Percentiles rank a stretch among this genome's conserved stretches.
Evolutionary conservation across 2,797 vertebrate species (phyloP).

Genomic region (Lates japonicus): DNA sequence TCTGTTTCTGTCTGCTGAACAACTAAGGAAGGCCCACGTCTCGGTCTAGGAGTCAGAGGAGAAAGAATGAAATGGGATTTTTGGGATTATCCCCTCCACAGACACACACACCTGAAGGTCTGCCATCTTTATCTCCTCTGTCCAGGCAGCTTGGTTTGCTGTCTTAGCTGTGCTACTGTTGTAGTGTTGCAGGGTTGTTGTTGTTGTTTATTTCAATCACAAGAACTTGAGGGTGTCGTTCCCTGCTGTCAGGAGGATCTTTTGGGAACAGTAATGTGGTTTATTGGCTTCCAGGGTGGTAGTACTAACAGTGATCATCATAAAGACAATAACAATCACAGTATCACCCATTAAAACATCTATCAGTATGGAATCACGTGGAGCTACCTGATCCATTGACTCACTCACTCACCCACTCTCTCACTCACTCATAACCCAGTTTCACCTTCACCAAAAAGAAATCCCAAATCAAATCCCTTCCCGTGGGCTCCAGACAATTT

Average conservation of each 20-base stretch:
- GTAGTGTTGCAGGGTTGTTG: slow-evolving; percentile 1
- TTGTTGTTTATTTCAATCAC: slow-evolving; percentile 10
- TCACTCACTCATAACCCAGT: slow-evolving; percentile 57
- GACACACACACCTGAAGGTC: slow-evolving; percentile 50
- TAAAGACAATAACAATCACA: slow-evolving; percentile 44
- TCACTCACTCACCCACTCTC: slow-evolving; percentile 51
- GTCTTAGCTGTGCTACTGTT: slow-evolving; percentile 17
- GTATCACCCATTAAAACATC: slow-evolving; percentile 41
- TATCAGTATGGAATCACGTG: slow-evolving; percentile 36
- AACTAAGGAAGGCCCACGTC: slow-evolving; percentile 18
- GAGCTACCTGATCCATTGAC: slow-evolving; percentile 29
- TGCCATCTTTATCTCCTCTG: slow-evolving; percentile 36
- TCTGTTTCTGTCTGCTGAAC: slow-evolving; percentile 59
- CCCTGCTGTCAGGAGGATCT: slow-evolving; percentile 26
- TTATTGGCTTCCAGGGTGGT: slow-evolving; percentile 40
- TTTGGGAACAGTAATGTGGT: slow-evolving; percentile 1
- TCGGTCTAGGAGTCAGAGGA: slow-evolving; percentile 26
- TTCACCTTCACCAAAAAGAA: slow-evolving; percentile 33
- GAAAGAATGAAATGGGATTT: slow-evolving; percentile 40
- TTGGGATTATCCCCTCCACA: slow-evolving; percentile 34
- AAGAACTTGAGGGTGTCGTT: not conserved
- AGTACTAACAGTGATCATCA: slow-evolving; percentile 70
- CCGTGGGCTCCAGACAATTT: slow-evolving; percentile 85
- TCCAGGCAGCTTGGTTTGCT: slow-evolving; percentile 29
- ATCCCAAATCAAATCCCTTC: slow-evolving; percentile 41